Percentiles rank a stretch among this genome's conserved stretches.
phyloP scores from a whole-genome alignment of 2,888 invertebrate species.

The Gastracanthus pulcherrimus region DNA sequence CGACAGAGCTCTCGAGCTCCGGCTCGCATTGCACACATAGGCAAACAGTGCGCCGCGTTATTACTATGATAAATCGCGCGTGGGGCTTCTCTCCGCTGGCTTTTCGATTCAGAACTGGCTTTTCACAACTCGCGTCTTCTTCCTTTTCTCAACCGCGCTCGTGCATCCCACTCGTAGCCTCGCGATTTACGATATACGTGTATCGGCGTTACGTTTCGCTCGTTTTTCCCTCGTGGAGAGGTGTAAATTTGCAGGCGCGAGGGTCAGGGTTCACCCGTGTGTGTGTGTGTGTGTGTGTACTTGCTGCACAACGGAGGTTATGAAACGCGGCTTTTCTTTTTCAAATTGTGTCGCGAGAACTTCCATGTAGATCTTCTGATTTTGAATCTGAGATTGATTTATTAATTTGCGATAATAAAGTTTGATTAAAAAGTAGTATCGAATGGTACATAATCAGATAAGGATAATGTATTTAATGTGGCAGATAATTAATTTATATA shows the following conservation, averaged over 20 bases:
- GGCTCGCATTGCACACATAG: no score
- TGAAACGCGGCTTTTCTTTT: background rate
- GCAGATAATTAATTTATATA: no score
- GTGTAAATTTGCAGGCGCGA: background rate
- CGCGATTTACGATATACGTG: background rate
- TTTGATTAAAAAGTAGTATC: no score
- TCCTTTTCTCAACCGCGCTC: background rate
- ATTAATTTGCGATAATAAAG: background rate
- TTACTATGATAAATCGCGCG: background rate
- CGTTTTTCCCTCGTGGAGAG: background rate
- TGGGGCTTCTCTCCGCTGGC: background rate
- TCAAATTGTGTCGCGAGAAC: no score
- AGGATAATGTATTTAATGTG: no score
- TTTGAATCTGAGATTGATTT: background rate
- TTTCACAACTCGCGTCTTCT: background rate
- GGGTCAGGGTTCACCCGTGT: background rate
- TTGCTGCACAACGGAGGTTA: background rate
- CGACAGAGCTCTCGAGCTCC: no score
- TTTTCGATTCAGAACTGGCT: background rate
- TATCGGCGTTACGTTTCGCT: background rate
- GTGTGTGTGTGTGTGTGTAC: no score
- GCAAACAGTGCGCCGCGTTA: background rate
- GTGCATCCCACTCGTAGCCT: background rate
- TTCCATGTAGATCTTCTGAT: background rate
- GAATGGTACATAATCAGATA: no score